Percentiles rank a stretch among this genome's conserved stretches.
Conservation (phyloP, 1,140 invertebrate species). For the Aradophagus sp. region DNA sequence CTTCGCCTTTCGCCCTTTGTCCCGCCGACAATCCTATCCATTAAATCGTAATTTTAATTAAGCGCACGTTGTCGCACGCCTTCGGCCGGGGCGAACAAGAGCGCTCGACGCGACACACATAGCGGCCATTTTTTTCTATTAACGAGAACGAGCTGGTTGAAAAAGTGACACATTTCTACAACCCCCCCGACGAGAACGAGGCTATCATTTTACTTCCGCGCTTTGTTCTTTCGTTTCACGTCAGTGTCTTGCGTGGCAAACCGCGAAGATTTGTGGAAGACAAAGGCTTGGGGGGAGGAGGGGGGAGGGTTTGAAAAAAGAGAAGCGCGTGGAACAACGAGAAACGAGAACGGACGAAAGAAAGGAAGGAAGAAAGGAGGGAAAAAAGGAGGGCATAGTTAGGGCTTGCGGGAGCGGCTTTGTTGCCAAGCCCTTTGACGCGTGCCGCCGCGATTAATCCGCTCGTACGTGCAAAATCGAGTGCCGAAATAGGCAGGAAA, state of each 20-base stretch:
- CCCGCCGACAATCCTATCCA: constrained; percentile 2
- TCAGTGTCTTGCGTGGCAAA: constrained; percentile 41
- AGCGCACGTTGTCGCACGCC: neutral
- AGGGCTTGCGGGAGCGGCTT: constrained; percentile 45
- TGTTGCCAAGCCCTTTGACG: constrained; percentile 59
- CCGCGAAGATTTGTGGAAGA: constrained; percentile 46
- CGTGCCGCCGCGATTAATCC: constrained; percentile 60
- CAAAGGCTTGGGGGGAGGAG: constrained; percentile 35
- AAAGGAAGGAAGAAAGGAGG: constrained; percentile 41
- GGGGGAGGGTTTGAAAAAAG: constrained; percentile 35
- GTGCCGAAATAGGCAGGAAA: constrained; percentile 50
- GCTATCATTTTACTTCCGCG: constrained; percentile 42
- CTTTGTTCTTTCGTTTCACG: constrained; percentile 51
- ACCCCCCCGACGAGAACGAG: no score
- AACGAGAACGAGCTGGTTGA: neutral
- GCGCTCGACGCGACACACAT: no score
- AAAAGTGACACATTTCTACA: constrained; percentile 34
- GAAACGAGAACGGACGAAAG: no score
- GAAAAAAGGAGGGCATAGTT: constrained; percentile 41
- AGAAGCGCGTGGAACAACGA: constrained; percentile 38
- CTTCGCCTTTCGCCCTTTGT: constrained; percentile 5
- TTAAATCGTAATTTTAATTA: constrained; percentile 34
- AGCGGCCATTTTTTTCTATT: no score
- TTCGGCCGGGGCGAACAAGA: neutral
- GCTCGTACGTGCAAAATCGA: constrained; percentile 60